Percentiles rank a stretch among this genome's conserved stretches.
Conservation (phyloP, 2,113 vertebrate species). For the Pterocles orientalis region DNA sequence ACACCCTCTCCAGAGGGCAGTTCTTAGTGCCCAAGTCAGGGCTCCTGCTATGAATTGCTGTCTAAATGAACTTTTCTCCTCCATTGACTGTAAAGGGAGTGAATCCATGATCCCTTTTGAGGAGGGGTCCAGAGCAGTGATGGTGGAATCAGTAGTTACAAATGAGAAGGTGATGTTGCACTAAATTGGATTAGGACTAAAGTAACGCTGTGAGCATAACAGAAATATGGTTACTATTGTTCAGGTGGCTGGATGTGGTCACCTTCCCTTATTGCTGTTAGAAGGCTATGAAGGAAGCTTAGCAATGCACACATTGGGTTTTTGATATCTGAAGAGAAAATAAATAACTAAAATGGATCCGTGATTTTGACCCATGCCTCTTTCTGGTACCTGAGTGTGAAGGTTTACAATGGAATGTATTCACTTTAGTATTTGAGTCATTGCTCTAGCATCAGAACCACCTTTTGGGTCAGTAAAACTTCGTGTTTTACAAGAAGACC, state of each 20-base stretch:
- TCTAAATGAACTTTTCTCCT: not conserved
- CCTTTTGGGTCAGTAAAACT: not conserved
- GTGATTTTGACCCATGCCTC: not conserved
- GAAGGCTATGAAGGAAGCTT: not conserved
- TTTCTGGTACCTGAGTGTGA: not conserved
- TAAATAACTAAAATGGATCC: not conserved
- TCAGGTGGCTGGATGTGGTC: not conserved
- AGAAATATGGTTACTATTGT: not conserved
- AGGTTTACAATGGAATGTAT: not conserved
- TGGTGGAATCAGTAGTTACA: not conserved
- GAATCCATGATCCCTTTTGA: not conserved
- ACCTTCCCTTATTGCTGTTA: not conserved
- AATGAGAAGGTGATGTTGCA: not conserved
- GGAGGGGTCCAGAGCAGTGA: not conserved
- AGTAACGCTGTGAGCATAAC: not conserved
- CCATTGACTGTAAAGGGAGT: not conserved
- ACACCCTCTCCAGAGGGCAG: not conserved
- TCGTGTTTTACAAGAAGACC: not conserved
- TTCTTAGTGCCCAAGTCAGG: not conserved
- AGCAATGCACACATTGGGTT: not conserved
- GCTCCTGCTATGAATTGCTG: fast-evolving
- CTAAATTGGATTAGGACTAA: not conserved
- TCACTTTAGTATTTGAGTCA: not conserved
- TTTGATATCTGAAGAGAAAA: not conserved
- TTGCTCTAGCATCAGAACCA: not conserved